Conservation (phyloP, 2,888 invertebrate genomes). For the Caenorhabditis zanzibari region DNA sequence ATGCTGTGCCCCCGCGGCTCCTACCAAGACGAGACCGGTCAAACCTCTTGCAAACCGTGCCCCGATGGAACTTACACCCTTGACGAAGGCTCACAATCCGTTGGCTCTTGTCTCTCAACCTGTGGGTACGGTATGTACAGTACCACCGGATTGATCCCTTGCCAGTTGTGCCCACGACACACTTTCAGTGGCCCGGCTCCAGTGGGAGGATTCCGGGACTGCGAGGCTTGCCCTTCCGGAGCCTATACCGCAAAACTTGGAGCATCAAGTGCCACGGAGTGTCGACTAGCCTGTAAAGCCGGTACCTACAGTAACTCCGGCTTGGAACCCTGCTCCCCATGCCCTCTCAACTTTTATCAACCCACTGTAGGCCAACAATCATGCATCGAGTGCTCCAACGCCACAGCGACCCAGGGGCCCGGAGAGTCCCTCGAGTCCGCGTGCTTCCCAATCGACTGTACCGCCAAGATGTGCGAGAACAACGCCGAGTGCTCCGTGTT, state of each 20-base stretch:
- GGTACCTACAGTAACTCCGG: conserved; percentile 88
- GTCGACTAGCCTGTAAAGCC: conserved; percentile 90
- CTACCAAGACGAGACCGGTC: conserved; percentile 87
- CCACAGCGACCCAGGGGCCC: conserved; percentile 91
- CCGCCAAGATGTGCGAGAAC: conserved; percentile 79
- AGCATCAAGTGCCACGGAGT: conserved; percentile 83
- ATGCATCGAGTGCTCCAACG: conserved; percentile 91
- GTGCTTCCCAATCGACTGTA: conserved; percentile 90
- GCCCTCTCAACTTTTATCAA: conserved; percentile 95
- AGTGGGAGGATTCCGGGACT: conserved; percentile 84
- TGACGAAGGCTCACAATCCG: conserved; percentile 89
- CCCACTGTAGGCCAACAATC: conserved; percentile 90
- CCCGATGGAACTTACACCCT: conserved; percentile 91
- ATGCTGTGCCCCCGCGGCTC: conserved; percentile 92
- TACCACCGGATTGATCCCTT: conserved; percentile 94
- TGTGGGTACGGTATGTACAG: conserved; percentile 97
- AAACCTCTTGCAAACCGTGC: conserved; percentile 94
- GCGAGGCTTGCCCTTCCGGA: conserved; percentile 89
- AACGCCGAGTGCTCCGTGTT: conserved; percentile 76
- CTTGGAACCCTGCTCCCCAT: conserved; percentile 93
- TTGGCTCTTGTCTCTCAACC: conserved; percentile 86
- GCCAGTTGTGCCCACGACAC: conserved; percentile 94
- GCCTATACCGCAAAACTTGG: conserved; percentile 84
- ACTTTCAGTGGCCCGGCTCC: conserved; percentile 87
- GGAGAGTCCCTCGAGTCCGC: conserved; percentile 92